Evolutionary conservation across 1,140 invertebrate genomes (phyloP).

Genomic region (Campodea augens): DNA sequence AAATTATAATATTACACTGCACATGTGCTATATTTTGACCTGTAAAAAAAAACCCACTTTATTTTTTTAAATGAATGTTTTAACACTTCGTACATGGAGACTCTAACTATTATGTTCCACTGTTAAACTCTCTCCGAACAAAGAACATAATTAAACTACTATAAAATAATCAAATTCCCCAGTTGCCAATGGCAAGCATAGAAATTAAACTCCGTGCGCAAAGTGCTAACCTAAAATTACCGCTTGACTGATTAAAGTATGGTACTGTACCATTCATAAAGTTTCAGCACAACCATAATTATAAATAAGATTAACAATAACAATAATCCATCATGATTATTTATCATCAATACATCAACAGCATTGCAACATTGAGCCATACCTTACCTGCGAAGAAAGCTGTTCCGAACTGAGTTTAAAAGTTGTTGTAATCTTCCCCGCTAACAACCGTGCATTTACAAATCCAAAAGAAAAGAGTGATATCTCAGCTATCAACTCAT

Average conservation of each 20-base stretch:
- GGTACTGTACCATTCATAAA: too few species aligned
- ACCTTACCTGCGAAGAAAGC: conserved; percentile 49
- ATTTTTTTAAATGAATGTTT: neutral
- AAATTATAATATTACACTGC: too few species aligned
- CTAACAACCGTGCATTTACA: conserved; percentile 61
- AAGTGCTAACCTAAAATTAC: too few species aligned
- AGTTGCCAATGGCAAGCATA: too few species aligned
- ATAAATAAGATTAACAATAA: conserved; percentile 27
- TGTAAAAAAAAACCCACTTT: neutral
- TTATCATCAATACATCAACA: neutral
- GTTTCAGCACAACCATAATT: too few species aligned
- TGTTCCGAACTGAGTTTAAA: conserved; percentile 73
- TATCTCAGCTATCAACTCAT: conserved; percentile 82
- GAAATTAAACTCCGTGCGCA: too few species aligned
- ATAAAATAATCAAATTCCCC: too few species aligned
- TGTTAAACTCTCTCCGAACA: too few species aligned
- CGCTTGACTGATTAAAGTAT: neutral
- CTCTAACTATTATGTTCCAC: too few species aligned
- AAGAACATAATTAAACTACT: too few species aligned
- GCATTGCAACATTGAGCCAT: neutral
- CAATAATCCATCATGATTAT: conserved; percentile 26
- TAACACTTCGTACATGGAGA: conserved; percentile 1
- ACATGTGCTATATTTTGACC: too few species aligned
- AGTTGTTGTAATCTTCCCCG: conserved; percentile 79
- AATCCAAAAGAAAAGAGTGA: conserved; percentile 88